A percentile compares a stretch with the other conserved stretches of the same genome.
Evolutionary conservation across 2,888 invertebrate species (phyloP).

Genomic region (Neoaliturus tenellus): DNA sequence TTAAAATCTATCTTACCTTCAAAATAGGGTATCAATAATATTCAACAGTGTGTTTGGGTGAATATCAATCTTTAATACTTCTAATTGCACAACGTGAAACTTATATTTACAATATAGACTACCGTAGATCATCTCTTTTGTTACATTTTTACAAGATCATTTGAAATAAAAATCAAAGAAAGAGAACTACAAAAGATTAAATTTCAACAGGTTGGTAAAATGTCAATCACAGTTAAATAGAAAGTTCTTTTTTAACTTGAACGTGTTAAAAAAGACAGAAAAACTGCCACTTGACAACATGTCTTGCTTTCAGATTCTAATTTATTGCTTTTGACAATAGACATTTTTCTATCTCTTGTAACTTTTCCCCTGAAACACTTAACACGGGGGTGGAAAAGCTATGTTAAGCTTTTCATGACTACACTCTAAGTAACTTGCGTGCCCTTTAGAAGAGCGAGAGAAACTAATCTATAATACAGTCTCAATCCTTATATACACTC

Average conservation of each 20-base stretch:
- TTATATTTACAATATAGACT: conserved; percentile 17
- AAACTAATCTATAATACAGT: conserved; percentile 18
- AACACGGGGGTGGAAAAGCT: neutral
- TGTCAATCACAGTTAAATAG: conserved; percentile 15
- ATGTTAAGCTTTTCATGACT: neutral
- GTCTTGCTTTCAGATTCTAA: no score
- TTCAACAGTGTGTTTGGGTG: neutral
- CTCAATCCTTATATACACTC: neutral
- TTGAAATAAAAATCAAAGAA: neutral
- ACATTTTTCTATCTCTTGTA: neutral
- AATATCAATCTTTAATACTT: conserved; percentile 15
- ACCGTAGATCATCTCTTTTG: neutral
- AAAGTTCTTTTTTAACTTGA: neutral
- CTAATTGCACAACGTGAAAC: conserved; percentile 21
- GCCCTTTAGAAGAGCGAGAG: neutral
- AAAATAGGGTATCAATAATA: neutral
- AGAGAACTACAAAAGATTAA: neutral
- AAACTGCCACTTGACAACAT: neutral
- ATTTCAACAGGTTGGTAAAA: conserved; percentile 17
- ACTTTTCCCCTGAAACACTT: neutral
- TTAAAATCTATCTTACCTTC: no score
- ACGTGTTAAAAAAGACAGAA: neutral
- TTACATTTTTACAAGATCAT: neutral
- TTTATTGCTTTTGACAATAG: neutral
- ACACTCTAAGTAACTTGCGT: neutral